Evolutionary conservation across 2,113 vertebrate genomes (phyloP).

Genomic region (Gasterosteus aculeatus): DNA sequence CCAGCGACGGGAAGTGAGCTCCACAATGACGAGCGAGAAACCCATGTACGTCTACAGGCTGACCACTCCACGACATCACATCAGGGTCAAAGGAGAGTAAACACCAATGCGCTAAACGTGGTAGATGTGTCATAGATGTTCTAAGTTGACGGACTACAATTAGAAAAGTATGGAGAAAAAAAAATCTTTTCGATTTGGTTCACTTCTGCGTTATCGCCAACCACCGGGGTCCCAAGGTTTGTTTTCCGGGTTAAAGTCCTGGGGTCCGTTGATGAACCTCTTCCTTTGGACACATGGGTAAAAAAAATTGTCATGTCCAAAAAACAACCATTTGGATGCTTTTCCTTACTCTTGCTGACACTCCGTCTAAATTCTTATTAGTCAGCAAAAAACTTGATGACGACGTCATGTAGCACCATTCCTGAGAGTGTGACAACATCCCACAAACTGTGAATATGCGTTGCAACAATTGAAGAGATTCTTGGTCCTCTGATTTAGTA

Average conservation of each 20-base stretch:
- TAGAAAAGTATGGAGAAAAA: not conserved
- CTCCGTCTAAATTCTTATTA: no score
- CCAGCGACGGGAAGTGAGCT: conserved; percentile 63
- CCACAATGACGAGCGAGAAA: conserved; percentile 41
- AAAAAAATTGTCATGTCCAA: conserved; percentile 41
- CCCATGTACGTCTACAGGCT: conserved; percentile 34
- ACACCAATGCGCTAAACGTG: conserved; percentile 10
- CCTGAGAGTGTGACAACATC: not conserved
- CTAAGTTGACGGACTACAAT: conserved; percentile 8
- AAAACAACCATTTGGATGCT: conserved; percentile 46
- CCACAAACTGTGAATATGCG: not conserved
- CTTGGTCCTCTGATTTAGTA: not conserved
- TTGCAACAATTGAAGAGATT: not conserved
- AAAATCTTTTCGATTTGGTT: not conserved
- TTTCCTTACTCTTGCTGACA: conserved; percentile 39
- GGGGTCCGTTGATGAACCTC: conserved; percentile 44
- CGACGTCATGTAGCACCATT: conserved; percentile 10
- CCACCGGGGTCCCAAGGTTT: conserved; percentile 37
- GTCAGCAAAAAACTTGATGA: conserved; percentile 21
- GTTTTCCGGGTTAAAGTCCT: conserved; percentile 57
- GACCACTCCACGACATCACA: conserved; percentile 10
- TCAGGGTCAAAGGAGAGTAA: conserved; percentile 19
- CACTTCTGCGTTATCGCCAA: conserved; percentile 6
- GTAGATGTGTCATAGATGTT: not conserved
- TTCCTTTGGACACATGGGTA: conserved; percentile 64